A percentile compares a stretch with the other conserved stretches of the same genome.
phyloP scores from a whole-genome alignment of 2,113 vertebrate species.

The Scomber japonicus region DNA sequence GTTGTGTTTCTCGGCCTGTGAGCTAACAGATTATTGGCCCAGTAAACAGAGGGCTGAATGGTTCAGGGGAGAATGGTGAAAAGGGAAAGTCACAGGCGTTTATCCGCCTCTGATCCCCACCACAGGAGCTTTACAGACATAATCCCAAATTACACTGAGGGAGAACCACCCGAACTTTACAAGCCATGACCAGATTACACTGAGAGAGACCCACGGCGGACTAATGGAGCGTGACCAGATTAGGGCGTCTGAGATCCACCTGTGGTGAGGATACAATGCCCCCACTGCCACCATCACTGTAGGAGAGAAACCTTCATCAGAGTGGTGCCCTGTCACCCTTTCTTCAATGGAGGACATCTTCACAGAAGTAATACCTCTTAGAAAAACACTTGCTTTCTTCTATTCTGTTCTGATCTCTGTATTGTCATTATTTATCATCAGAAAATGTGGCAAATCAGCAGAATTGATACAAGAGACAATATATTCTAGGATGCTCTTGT shows the following conservation, averaged over 20 bases:
- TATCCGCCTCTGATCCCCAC: conserved; percentile 68
- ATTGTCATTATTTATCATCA: neutral
- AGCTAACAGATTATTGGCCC: conserved; percentile 47
- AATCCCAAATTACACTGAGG: conserved; percentile 78
- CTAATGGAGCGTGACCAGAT: conserved; percentile 76
- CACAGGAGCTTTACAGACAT: conserved; percentile 75
- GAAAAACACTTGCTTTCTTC: no score
- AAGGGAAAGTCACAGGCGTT: conserved; percentile 67
- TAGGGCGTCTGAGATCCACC: conserved; percentile 45
- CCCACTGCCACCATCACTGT: neutral
- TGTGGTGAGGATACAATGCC: neutral
- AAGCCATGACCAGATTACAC: conserved; percentile 74
- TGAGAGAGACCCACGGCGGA: conserved; percentile 70
- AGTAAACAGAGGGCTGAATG: conserved; percentile 53
- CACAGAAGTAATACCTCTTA: neutral
- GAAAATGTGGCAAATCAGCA: no score
- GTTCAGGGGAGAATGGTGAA: conserved; percentile 42
- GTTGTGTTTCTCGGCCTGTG: conserved; percentile 1
- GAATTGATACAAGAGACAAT: no score
- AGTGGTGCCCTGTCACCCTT: neutral
- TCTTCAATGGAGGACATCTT: neutral
- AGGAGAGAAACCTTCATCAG: neutral
- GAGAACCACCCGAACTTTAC: conserved; percentile 68
- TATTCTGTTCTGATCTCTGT: neutral
- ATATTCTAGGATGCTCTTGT: no score